phyloP scores from a whole-genome alignment of 2,888 invertebrate genomes.

The Cepaea hortensis region DNA sequence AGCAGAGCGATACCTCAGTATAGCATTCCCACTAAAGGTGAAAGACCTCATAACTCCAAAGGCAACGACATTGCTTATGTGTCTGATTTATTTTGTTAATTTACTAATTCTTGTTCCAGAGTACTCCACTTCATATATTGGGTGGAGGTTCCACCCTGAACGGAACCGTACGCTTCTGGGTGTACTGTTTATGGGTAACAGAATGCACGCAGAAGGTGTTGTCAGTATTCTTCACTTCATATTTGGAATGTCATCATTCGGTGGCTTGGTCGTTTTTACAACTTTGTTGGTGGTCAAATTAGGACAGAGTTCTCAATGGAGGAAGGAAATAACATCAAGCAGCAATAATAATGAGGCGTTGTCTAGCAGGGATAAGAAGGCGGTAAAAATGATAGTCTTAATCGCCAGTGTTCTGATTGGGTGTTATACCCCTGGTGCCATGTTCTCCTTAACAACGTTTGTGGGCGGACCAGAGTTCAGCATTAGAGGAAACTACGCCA shows the following conservation, averaged over 20 bases:
- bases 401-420: conserved; percentile 11
- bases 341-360: background rate
- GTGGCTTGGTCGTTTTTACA: background rate
- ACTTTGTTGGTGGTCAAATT: background rate
- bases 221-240: background rate
- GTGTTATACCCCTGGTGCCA: conserved; percentile 3
- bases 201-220: background rate
- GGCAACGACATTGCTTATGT: background rate
- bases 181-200: background rate
- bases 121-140: background rate
- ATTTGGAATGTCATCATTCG: background rate
- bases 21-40: conserved; percentile 1
- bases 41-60: background rate
- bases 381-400: conserved; percentile 5
- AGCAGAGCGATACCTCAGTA: background rate
- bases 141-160: background rate
- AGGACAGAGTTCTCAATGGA: background rate
- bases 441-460: background rate
- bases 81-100: background rate
- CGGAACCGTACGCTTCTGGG: background rate
- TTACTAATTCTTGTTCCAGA: conserved; percentile 1
- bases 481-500: background rate
- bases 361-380: conserved; percentile 15
- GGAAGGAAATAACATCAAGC: background rate
- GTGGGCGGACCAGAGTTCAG: conserved; percentile 9